Percentiles rank a stretch among this genome's conserved stretches.
Evolutionary conservation across 2,888 invertebrate genomes (phyloP).

Genomic region (Ennomos erosarius): DNA sequence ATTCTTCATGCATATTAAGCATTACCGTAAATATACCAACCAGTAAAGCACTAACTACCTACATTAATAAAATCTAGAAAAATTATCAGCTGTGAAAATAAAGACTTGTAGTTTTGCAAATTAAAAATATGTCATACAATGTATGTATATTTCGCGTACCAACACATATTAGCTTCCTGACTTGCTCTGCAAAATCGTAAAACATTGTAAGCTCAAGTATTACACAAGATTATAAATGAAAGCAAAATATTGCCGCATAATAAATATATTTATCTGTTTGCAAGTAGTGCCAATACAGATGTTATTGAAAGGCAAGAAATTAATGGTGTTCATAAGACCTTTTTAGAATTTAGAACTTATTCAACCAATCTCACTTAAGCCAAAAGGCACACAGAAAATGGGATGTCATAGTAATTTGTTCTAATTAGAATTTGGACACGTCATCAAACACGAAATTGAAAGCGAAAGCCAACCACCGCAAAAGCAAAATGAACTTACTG

Average conservation of each 20-base stretch:
- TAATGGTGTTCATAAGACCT: neutral
- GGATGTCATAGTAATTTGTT: no score
- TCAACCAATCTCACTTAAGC: no score
- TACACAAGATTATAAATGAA: conserved; percentile 14
- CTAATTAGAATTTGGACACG: no score
- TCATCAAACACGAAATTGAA: conserved; percentile 4
- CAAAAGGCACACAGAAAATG: no score
- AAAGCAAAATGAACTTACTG: conserved; percentile 63
- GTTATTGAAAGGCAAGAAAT: neutral
- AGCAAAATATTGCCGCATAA: conserved; percentile 2
- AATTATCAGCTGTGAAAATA: neutral
- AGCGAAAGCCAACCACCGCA: conserved; percentile 16
- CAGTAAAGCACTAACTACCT: neutral
- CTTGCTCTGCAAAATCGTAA: conserved; percentile 78
- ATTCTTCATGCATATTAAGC: conserved; percentile 1
- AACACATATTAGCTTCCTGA: conserved; percentile 80
- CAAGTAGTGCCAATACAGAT: neutral
- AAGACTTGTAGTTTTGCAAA: conserved; percentile 9
- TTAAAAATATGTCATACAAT: conserved; percentile 23
- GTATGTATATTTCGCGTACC: conserved; percentile 66
- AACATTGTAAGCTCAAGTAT: conserved; percentile 41
- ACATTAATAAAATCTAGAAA: neutral
- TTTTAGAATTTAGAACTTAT: neutral
- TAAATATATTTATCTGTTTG: neutral
- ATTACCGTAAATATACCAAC: neutral